Base-by-base conservation (phyloP, 2,888 invertebrate genomes). In the Nasonia oneida region DNA sequence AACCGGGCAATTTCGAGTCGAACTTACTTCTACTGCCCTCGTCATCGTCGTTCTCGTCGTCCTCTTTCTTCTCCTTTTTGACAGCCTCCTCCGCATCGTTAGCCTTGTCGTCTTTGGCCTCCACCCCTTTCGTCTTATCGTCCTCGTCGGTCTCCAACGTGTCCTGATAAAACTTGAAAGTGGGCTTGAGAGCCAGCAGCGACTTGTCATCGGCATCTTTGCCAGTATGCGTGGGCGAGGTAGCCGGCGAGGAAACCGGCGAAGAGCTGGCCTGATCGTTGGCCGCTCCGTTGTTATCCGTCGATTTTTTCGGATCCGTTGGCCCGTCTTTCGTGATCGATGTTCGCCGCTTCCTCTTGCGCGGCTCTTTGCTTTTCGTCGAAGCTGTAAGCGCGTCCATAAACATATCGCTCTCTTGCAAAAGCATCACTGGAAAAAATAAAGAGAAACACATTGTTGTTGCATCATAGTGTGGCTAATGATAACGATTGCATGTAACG, bases 321-420 rank as follows among this genome's bases (percentile, higher is more conserved):
- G 94, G 90, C 8, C 95, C 95, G 89, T 97, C 97, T 92, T 96
- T 97, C 2, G 96, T 95, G 4, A 95, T 95, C 89, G 96, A 96
- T 0, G 95, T 95, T 71, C 97, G 95, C 73, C 97, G 95, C 93
- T 97, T 97, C 85, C 97, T 95, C 92, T 98, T 98, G 90, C 96
- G 96, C 1, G 96, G 95, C 88, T 97, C 96, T 92, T 97, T 95
- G 95, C 94, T 96, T 94, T 93, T 94, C 42, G 96, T 96, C 10
- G 97, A 96, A 0, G 96, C 96, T 2, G 97, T 97, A 57, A 99
- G 94, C 0, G 98, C 98, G 93, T 98, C 98, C 96, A 98, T 98
- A 92, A 99, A 99, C 94, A 98, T 96, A 91, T 97, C 97, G 91
- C 98, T 98, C 93, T 99, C 99, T 92, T 97, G 96, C 76, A 98